Conservation (phyloP, 2,888 invertebrate species). For the Tuta absoluta region DNA sequence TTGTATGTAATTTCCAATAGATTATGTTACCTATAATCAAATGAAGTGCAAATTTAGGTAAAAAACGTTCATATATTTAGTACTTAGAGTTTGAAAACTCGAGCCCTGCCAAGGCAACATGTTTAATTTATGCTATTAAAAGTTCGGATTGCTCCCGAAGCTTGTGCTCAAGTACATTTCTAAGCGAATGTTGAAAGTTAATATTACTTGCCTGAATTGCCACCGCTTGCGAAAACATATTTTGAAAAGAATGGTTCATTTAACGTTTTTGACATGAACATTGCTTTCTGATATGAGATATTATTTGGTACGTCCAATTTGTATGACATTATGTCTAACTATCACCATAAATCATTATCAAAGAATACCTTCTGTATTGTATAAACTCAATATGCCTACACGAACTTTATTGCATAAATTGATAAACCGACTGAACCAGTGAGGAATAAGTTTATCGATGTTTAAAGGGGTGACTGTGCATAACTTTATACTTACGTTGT, state of each 20-base stretch:
- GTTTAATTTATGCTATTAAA: constrained; percentile 7
- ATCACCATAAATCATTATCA: no score
- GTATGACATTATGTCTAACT: no score
- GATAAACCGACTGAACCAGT: not conserved
- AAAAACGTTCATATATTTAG: no score
- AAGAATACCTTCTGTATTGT: no score
- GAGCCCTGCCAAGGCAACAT: not conserved
- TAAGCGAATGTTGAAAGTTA: not conserved
- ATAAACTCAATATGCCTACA: no score
- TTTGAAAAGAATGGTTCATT: not conserved
- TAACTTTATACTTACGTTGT: not conserved
- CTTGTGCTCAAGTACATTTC: not conserved
- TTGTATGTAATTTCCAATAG: no score
- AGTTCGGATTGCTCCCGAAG: constrained; percentile 11
- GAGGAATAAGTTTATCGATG: not conserved
- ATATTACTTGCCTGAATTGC: not conserved
- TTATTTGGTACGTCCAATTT: no score
- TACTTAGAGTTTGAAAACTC: not conserved
- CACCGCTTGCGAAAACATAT: not conserved
- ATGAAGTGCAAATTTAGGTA: no score
- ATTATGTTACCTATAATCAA: no score
- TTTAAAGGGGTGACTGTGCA: not conserved
- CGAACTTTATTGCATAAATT: not conserved
- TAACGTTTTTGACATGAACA: no score
- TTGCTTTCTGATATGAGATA: no score